Evolutionary conservation across 2,888 invertebrate species (phyloP), one percentile per base, ranked within the genome.

Genomic region (Deilephila elpenor): DNA sequence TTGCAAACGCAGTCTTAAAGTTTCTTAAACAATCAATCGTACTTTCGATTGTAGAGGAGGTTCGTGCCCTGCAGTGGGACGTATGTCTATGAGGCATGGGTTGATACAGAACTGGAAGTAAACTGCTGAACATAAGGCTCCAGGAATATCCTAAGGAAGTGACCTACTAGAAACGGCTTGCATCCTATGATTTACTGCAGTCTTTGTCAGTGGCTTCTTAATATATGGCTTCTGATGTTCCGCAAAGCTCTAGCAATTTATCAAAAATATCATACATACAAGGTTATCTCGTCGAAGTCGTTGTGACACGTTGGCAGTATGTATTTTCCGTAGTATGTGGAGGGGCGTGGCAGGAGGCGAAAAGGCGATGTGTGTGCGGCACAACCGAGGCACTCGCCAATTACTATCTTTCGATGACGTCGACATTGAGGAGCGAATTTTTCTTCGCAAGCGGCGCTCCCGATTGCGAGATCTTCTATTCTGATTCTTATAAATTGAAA

Each of bases 331-430:
- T 11, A 53, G 29, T 14, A 51, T 72, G 34, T 70, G 67, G 71
- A 67, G 71, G n/a, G 75, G 61, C 29, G 73, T n/a, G 20, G 74
- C 51, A 19, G 73, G 61, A 19, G 76, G 72, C 56, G 74, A 37
- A 71, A 79, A 74, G 25, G 76, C 51, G 76, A 81, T 83, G 72
- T 78, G 78, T 32, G 84, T 84, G 61, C 82, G 84, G 74, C 87
- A 86, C 29, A 81, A 79, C 20, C 86, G 86, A 64, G 88, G 84
- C 74, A 84, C 82, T 51, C 77, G 82, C 76, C 81, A 79, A 67
- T 72, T 77, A 37, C 76, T 73, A 75, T 78, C 77, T 44, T 44
- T 14, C 32, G 75, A 74, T 71, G 75, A 73, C 59, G 76, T 78
- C 17, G 74, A 32, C 34, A 44, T 62, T 0, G 59, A 19, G 20